Evolutionary conservation across 2,888 invertebrate species (phyloP).

Genomic region (Tinea trinotella): DNA sequence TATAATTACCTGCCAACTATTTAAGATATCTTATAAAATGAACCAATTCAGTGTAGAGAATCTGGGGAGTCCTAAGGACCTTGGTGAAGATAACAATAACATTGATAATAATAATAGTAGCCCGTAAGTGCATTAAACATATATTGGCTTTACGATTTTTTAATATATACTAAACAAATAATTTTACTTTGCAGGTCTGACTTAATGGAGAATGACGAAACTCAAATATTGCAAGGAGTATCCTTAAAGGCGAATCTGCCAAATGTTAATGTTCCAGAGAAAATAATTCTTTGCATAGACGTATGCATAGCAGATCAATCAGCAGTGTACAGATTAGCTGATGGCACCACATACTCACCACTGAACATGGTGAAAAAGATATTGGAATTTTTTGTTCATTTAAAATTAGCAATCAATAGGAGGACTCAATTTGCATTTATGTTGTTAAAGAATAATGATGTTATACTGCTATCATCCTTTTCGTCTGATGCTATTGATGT

Average conservation of each 20-base stretch:
- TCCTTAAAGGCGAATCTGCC: conserved; percentile 58
- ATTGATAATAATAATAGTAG: too few relatives aligned
- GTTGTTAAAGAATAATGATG: conserved; percentile 64
- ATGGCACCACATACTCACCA: conserved; percentile 69
- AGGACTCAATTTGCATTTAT: conserved; percentile 77
- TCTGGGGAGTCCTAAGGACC: too few relatives aligned
- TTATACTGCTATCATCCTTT: conserved; percentile 74
- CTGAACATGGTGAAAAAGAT: conserved; percentile 76
- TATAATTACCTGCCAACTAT: too few relatives aligned
- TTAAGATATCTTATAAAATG: too few relatives aligned
- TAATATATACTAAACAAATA: too few relatives aligned
- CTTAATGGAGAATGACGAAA: neutral
- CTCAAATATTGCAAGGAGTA: too few relatives aligned
- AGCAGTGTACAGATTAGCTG: conserved; percentile 63
- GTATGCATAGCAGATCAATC: conserved; percentile 69
- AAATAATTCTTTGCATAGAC: conserved; percentile 76
- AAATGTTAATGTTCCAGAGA: conserved; percentile 72
- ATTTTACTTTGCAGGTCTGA: neutral
- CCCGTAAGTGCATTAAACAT: too few relatives aligned
- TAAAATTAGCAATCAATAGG: conserved; percentile 73
- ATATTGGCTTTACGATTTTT: too few relatives aligned
- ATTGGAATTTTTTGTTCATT: conserved; percentile 74
- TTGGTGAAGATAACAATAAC: too few relatives aligned
- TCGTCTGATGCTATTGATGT: conserved; percentile 74
- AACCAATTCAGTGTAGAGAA: too few relatives aligned